phyloP scores from a whole-genome alignment of 1,140 invertebrate species.

The Laodelphax striatellus region DNA sequence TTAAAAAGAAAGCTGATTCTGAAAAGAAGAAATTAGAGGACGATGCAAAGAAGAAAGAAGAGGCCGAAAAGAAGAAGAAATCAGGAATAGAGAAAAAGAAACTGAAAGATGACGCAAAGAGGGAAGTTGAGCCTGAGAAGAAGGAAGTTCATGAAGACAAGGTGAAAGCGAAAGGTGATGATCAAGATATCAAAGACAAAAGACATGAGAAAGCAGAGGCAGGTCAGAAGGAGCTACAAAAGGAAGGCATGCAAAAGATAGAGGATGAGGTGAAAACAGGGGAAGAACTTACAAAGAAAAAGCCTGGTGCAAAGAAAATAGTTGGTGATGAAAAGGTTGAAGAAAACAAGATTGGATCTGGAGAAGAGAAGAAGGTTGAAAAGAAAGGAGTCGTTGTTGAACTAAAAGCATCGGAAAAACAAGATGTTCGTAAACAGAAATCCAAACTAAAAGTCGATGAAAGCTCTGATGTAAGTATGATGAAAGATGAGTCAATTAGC shows the following conservation, averaged over 20 bases:
- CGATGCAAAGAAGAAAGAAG: background rate
- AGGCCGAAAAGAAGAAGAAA: conserved; percentile 10
- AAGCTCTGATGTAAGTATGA: too few relatives aligned
- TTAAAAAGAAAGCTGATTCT: background rate
- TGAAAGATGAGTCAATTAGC: background rate
- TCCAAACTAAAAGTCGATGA: too few relatives aligned
- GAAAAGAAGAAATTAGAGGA: conserved; percentile 12
- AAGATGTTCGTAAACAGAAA: too few relatives aligned
- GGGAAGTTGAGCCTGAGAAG: background rate
- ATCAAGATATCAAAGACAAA: background rate
- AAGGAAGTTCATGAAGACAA: background rate
- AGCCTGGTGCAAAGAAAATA: conserved; percentile 21
- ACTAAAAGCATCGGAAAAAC: too few relatives aligned
- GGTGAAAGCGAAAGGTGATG: background rate
- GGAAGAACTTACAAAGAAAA: conserved; percentile 4
- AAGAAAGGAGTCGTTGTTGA: too few relatives aligned
- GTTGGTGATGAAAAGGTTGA: background rate
- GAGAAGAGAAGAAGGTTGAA: background rate
- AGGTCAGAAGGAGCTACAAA: conserved; percentile 16
- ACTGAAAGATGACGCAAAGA: conserved; percentile 18
- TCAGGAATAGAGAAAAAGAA: conserved; percentile 4
- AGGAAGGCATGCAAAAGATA: background rate
- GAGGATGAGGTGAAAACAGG: background rate
- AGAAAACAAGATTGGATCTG: background rate
- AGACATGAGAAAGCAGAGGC: background rate